phyloP scores from a whole-genome alignment of 1,140 invertebrate species.

The Aphelinus atriplicis region DNA sequence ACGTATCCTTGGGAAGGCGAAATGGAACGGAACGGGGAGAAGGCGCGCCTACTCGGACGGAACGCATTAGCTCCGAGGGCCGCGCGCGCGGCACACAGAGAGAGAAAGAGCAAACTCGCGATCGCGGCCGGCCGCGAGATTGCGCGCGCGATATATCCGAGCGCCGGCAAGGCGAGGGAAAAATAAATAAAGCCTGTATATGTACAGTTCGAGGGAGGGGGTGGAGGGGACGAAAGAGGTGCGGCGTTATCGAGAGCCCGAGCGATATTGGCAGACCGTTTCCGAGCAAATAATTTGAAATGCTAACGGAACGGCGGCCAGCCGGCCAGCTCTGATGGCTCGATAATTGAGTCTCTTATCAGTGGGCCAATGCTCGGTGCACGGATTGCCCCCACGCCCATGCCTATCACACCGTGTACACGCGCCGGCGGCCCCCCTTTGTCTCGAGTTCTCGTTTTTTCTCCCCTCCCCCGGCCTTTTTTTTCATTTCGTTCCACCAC shows the following conservation, averaged over 20 bases:
- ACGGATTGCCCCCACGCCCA: background rate
- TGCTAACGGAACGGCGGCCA: slow-evolving; percentile 63
- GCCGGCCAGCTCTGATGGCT: slow-evolving; percentile 59
- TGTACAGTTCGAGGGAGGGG: background rate
- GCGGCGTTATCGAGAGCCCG: slow-evolving; percentile 55
- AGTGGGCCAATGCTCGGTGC: slow-evolving; percentile 54
- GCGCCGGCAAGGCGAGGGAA: too few species aligned
- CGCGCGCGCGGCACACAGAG: slow-evolving; percentile 6
- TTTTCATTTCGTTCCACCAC: slow-evolving; percentile 6
- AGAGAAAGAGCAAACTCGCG: background rate
- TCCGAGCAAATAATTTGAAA: slow-evolving; percentile 67
- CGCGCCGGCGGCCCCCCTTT: background rate
- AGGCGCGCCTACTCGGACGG: background rate
- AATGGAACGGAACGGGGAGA: slow-evolving; percentile 14
- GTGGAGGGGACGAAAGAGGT: slow-evolving; percentile 10
- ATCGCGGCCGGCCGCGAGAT: background rate
- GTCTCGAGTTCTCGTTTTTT: slow-evolving; percentile 1
- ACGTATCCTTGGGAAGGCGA: slow-evolving; percentile 8
- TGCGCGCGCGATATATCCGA: background rate
- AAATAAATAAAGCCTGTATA: background rate
- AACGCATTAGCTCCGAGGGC: slow-evolving; percentile 9
- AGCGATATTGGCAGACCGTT: slow-evolving; percentile 65
- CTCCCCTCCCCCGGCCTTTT: background rate
- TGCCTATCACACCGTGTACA: slow-evolving; percentile 17
- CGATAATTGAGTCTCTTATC: slow-evolving; percentile 68